phyloP scores from a whole-genome alignment of 1,140 invertebrate species.

The Pristionchus pacificus region DNA sequence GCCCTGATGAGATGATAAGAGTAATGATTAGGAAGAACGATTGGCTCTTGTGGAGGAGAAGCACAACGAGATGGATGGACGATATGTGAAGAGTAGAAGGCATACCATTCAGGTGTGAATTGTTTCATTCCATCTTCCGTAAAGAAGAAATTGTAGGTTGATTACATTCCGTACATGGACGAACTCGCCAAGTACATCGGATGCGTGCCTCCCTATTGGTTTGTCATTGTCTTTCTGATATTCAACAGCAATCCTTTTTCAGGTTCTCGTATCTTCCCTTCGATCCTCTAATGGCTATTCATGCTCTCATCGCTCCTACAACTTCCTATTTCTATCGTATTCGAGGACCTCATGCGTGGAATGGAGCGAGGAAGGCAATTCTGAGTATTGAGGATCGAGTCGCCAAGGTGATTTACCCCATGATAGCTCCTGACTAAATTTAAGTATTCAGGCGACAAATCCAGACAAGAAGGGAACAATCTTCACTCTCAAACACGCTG shows the following conservation, averaged over 20 bases:
- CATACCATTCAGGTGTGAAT: conserved; percentile 55
- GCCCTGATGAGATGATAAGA: neutral
- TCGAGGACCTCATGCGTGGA: conserved; percentile 59
- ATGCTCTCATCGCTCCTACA: conserved; percentile 55
- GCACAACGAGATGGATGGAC: conserved; percentile 7
- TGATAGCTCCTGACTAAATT: no score
- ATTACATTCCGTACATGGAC: conserved; percentile 59
- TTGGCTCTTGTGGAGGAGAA: neutral
- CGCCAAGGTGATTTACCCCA: conserved; percentile 9
- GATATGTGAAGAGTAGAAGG: conserved; percentile 40
- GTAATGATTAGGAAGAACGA: neutral
- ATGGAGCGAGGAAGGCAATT: conserved; percentile 59
- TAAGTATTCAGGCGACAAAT: neutral
- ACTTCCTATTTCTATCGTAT: conserved; percentile 61
- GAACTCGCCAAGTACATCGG: conserved; percentile 58
- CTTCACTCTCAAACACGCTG: neutral
- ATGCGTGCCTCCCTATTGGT: conserved; percentile 50
- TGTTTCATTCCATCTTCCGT: neutral
- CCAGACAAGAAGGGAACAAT: neutral
- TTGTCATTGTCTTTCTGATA: conserved; percentile 4
- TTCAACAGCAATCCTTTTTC: neutral
- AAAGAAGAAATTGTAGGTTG: conserved; percentile 45
- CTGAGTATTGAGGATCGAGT: conserved; percentile 32
- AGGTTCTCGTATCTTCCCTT: neutral
- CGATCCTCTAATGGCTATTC: neutral